Base-by-base conservation (phyloP, 2,797 vertebrate genomes). In the Avahi laniger region DNA sequence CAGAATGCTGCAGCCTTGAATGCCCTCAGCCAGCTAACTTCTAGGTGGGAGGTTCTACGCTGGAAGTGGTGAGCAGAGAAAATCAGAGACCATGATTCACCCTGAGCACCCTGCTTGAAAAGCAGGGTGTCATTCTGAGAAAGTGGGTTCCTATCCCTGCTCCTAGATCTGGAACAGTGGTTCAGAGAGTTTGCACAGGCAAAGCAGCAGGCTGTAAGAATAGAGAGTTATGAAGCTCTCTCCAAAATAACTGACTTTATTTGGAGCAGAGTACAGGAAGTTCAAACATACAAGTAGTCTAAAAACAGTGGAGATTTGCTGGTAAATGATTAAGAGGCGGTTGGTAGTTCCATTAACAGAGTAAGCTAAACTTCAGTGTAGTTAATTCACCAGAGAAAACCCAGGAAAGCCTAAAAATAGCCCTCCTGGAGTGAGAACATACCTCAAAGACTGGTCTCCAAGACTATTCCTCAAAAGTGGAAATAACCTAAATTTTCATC, bases 1-100 rank as follows among this genome's bases (percentile, higher is more conserved):
- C 11, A 28, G 12, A 48, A 65, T 28, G 22, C 4, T 18, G 38
- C 41, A 52, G 24, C 10, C 54, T 46, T 38, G 13, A 95, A 5
- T 38, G 13, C 10, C 22, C 17, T 76, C n/a, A 59, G 2, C 26
- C 17, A 33, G 33, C 22, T 70, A 14, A 35, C 1, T 41, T n/a
- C 1, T 26, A 63, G 24, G 4, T 0, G 41, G 4, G 26, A 52
- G 5, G 10, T 9, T 57, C 5, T 2, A n/a, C 13, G 4, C 4
- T 54, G 8, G 10, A 43, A 38, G 57, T 61, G 8, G 48, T 13
- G 24, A 59, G 5, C 11, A 57, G 57, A 50, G 28, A 7, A 81
- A 59, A 43, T 43, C 28, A 76, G 38, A 72, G 61, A 26, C 5
- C 22, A 14, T 5, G n/a, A 67, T 41, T 22, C 15, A 17, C 22